Evolutionary conservation across 2,888 invertebrate genomes (phyloP), one percentile per base, ranked within the genome.

Genomic region (Melieria omissa): DNA sequence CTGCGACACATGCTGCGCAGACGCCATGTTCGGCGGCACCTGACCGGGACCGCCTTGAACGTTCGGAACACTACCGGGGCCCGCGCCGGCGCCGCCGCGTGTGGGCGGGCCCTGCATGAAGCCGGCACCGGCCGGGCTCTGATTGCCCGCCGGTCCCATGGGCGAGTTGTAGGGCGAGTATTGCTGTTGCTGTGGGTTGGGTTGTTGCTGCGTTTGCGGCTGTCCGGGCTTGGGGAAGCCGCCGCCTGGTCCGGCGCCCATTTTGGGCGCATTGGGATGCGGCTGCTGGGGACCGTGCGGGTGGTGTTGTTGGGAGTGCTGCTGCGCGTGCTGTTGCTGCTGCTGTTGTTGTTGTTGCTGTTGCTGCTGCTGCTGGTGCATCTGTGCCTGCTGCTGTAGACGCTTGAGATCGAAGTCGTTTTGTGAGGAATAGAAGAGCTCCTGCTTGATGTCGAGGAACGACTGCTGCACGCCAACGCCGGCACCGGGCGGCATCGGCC

Each of bases 81-180:
- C 75, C 46, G 75, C 76, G 54, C 76, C 74, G 12, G 75, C 78
- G 44, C 76, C 74, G 55, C 75, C 77, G 47, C 76, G 76, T 49
- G 85, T 86, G 80, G 82, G 83, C 70, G 85, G 86, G 52, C 84
- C 84, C 70, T 85, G 85, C 82, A 86, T 85, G 78, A 84, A 86
- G 76, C 83, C 84, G 16, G 79, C 76, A 70, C 81, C 83, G 67
- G 80, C 79, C 55, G 81, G 78, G 76, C 80, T 85, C 58, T 78
- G 80, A 64, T 76, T 75, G 47, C 74, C 76, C 29, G 74, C 66
- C 70, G 77, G 82, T 88, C 89, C 29, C 91, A 89, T 86, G 0
- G 91, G 90, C 80, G 91, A 91, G 71, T 90, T 90, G 80, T 91
- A 92, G 66, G 92, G 91, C 78, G 92, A 92, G 87, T 92, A 92